Conservation (phyloP, 2,113 vertebrate genomes). For the Monopterus albus region DNA sequence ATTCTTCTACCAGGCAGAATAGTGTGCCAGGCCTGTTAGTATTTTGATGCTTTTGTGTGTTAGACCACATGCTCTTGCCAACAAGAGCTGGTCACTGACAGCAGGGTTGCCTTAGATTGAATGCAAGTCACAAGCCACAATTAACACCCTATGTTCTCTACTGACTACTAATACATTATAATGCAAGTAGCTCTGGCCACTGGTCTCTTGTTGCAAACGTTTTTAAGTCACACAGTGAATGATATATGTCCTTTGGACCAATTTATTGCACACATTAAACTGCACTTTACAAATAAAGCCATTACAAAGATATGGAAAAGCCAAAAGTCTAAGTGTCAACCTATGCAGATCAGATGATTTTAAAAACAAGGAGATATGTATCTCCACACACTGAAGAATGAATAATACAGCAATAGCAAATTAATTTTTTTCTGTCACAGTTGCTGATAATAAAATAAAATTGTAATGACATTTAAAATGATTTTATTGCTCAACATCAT, state of each 20-base stretch:
- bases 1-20: constrained; percentile 41
- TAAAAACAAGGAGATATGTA: background rate
- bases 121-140: constrained; percentile 46
- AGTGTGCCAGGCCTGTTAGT: constrained; percentile 63
- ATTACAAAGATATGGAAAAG: too few relatives aligned
- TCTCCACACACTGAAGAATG: background rate
- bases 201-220: constrained; percentile 30
- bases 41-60: constrained; percentile 61
- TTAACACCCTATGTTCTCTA: constrained; percentile 42
- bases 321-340: too few relatives aligned
- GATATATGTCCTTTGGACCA: too few relatives aligned
- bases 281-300: too few relatives aligned
- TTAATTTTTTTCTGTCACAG: background rate
- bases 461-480: background rate
- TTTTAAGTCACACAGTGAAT: too few relatives aligned
- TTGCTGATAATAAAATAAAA: background rate
- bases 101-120: constrained; percentile 51
- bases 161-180: constrained; percentile 51
- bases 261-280: too few relatives aligned
- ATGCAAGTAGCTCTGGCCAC: constrained; percentile 33
- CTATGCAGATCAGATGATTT: background rate
- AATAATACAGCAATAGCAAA: background rate
- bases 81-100: constrained; percentile 48
- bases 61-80: constrained; percentile 55
- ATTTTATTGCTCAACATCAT: too few relatives aligned